phyloP scores from a whole-genome alignment of 2,113 vertebrate species.

The Agelaius phoeniceus region DNA sequence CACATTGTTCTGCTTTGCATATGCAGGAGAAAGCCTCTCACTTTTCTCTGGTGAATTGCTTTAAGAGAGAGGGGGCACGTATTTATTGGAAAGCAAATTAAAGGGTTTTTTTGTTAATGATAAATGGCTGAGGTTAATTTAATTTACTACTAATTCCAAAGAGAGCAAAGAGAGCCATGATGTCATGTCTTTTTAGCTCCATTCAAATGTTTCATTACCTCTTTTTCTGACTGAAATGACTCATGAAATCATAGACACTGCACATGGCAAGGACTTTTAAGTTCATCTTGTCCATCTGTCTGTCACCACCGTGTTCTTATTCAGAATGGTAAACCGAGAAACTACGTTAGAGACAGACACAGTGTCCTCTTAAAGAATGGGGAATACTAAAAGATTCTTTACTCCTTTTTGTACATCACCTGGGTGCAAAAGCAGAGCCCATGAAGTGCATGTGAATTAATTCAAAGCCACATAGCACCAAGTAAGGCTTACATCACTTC shows the following conservation, averaged over 20 bases:
- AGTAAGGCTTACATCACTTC: neutral
- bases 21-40: neutral
- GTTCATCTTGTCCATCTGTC: conserved; percentile 1
- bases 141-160: conserved; percentile 25
- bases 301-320: neutral
- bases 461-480: accelerated
- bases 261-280: neutral
- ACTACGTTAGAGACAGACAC: neutral
- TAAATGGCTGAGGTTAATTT: conserved; percentile 10
- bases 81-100: conserved; percentile 11
- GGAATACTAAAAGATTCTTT: neutral
- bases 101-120: neutral
- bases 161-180: conserved; percentile 17
- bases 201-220: neutral
- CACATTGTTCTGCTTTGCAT: neutral
- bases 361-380: neutral
- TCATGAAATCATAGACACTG: conserved; percentile 3
- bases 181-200: conserved; percentile 16
- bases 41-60: neutral
- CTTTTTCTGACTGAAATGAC: conserved; percentile 7
- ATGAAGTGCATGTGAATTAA: neutral
- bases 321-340: conserved; percentile 19
- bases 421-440: neutral
- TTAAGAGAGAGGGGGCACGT: neutral
- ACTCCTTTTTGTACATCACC: neutral